These are phyloP conservation scores for Microplitis demolitor DNA, from an alignment of 1,140 invertebrate species.

Conservation along the genomic window DNA sequence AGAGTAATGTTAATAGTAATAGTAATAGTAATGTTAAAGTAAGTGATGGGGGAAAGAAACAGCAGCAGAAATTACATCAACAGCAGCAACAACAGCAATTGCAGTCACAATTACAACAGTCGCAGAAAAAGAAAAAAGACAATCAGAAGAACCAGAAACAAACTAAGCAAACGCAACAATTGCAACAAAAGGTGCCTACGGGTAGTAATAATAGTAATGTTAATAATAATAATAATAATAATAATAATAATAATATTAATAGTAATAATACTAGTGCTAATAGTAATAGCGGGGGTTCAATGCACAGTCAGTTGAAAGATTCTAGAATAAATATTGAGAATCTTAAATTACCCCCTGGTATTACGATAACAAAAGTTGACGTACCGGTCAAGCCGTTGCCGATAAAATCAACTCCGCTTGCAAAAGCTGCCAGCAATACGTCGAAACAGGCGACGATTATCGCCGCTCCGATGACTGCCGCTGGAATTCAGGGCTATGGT, in stretches of 20 bases:
- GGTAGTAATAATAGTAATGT: not conserved
- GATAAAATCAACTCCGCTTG: constrained; percentile 50
- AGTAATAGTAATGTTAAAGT: constrained; percentile 1
- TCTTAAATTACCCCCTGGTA: constrained; percentile 77
- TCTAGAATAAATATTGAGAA: constrained; percentile 66
- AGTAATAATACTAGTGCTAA: constrained; percentile 25
- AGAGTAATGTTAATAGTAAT: constrained; percentile 29
- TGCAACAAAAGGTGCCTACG: too few species aligned
- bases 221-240: constrained; percentile 17
- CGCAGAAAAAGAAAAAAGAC: constrained; percentile 29
- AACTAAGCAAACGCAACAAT: not conserved
- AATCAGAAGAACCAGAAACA: constrained; percentile 29
- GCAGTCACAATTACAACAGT: not conserved
- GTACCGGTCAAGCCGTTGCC: constrained; percentile 59
- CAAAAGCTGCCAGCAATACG: constrained; percentile 43
- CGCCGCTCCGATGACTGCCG: constrained; percentile 52
- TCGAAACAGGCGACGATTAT: constrained; percentile 58
- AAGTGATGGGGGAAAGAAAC: constrained; percentile 15
- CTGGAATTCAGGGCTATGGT: constrained; percentile 46
- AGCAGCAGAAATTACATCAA: not conserved
- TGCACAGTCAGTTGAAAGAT: constrained; percentile 51
- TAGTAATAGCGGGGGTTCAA: constrained; percentile 30
- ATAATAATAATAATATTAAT: constrained; percentile 30
- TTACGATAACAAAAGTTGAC: constrained; percentile 82
- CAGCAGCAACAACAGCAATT: not conserved